Evolutionary conservation across 1,140 invertebrate genomes (phyloP).

Genomic region (Vanessa tameamea): DNA sequence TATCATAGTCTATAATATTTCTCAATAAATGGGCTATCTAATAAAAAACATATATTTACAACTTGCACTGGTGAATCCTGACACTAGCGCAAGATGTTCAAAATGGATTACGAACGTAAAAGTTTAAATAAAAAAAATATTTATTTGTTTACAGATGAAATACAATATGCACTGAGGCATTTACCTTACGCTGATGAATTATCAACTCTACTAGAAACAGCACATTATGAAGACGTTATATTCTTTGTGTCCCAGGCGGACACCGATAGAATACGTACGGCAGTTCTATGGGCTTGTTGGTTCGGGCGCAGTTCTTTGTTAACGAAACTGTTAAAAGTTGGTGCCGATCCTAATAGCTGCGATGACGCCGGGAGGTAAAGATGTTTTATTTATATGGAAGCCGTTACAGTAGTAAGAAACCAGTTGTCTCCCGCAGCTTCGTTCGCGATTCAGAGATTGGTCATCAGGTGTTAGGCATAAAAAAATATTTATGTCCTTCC

Average conservation of each 20-base stretch:
- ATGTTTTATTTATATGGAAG: neutral
- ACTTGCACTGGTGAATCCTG: no score
- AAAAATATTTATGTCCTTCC: no score
- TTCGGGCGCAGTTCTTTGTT: slow-evolving; percentile 73
- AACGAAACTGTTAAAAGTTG: slow-evolving; percentile 66
- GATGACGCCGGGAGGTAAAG: slow-evolving; percentile 80
- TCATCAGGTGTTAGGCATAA: no score
- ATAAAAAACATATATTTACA: no score
- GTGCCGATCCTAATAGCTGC: slow-evolving; percentile 64
- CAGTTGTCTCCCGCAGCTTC: no score
- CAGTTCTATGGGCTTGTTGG: slow-evolving; percentile 79
- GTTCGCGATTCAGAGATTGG: no score
- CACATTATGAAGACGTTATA: slow-evolving; percentile 63
- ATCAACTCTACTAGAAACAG: slow-evolving; percentile 71
- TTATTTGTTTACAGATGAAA: slow-evolving; percentile 57
- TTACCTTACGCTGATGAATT: slow-evolving; percentile 79
- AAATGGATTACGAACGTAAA: neutral
- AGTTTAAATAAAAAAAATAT: neutral
- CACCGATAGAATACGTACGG: slow-evolving; percentile 52
- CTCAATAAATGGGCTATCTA: no score
- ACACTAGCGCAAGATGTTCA: neutral
- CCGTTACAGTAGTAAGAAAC: no score
- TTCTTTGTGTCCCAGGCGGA: slow-evolving; percentile 47
- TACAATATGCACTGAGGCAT: slow-evolving; percentile 64
- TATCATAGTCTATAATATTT: no score